Evolutionary conservation across 2,888 invertebrate genomes (phyloP).

Genomic region (Pyralis farinalis): DNA sequence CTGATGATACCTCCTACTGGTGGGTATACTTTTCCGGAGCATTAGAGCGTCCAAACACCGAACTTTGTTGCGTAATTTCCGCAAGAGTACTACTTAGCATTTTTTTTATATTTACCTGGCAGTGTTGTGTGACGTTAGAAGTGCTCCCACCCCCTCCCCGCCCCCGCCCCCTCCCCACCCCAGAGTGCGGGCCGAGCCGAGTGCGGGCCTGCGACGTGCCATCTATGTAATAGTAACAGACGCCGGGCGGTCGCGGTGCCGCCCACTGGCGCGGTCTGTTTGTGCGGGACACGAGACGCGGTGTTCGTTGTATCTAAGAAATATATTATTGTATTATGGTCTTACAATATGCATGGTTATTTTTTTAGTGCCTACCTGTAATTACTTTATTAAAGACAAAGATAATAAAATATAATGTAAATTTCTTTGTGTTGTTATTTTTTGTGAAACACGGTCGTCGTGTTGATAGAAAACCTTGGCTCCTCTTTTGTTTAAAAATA

Average conservation of each 20-base stretch:
- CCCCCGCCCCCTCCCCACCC: too few species aligned
- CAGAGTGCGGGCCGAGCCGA: not conserved
- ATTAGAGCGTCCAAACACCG: too few species aligned
- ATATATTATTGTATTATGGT: slow-evolving; percentile 78
- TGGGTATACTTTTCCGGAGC: too few species aligned
- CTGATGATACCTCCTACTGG: too few species aligned
- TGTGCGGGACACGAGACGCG: slow-evolving; percentile 35
- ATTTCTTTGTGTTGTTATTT: slow-evolving; percentile 42
- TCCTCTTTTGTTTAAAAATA: too few species aligned
- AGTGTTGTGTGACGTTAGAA: too few species aligned
- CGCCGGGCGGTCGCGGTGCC: not conserved
- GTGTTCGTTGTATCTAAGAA: slow-evolving; percentile 69
- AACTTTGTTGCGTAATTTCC: too few species aligned
- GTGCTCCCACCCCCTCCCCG: too few species aligned
- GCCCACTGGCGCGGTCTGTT: slow-evolving; percentile 1
- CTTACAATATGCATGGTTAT: slow-evolving; percentile 79
- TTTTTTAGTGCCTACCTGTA: slow-evolving; percentile 81
- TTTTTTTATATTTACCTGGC: too few species aligned
- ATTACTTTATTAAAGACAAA: slow-evolving; percentile 81
- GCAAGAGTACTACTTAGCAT: too few species aligned
- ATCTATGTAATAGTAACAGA: slow-evolving; percentile 3
- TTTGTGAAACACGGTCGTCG: too few species aligned
- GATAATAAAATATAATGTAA: slow-evolving; percentile 79
- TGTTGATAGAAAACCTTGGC: too few species aligned
- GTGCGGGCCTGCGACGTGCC: slow-evolving; percentile 4